A percentile compares a stretch with the other conserved stretches of the same genome.
Conservation (phyloP, 2,113 vertebrate genomes). For the Vombatus ursinus region DNA sequence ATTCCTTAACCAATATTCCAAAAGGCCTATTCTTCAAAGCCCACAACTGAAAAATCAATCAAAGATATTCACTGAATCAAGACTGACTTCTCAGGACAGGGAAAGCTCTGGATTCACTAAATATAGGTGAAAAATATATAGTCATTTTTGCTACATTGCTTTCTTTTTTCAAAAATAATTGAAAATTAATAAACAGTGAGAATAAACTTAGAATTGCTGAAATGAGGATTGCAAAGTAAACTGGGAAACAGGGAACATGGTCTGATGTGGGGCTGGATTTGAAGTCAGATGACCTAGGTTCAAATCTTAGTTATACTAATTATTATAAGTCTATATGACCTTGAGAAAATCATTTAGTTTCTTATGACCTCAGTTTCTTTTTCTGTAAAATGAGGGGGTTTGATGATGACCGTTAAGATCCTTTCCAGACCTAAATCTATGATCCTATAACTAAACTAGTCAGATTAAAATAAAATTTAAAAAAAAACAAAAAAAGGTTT, state of each 20-base stretch:
- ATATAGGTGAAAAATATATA: slow-evolving; percentile 16
- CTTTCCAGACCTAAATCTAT: background rate
- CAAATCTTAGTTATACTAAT: background rate
- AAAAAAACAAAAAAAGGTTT: background rate
- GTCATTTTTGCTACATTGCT: background rate
- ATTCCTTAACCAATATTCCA: background rate
- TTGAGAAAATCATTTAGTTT: background rate
- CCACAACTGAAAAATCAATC: background rate
- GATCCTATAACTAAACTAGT: background rate
- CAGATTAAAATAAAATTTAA: background rate
- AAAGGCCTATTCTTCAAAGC: background rate
- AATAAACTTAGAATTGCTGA: background rate
- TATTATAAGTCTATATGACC: background rate
- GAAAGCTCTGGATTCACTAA: slow-evolving; percentile 33
- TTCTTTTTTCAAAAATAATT: slow-evolving; percentile 42
- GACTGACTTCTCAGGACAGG: slow-evolving; percentile 11
- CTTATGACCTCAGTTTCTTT: background rate
- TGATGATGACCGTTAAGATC: background rate
- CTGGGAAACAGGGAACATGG: background rate
- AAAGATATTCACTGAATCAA: background rate
- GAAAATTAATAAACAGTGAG: background rate
- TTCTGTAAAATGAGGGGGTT: background rate
- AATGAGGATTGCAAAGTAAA: background rate
- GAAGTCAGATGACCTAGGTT: background rate
- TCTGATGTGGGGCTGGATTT: rapidly evolving